These are phyloP conservation scores for Macrostomum lignano DNA, from an alignment of 1,140 invertebrate species.

Conservation along the genomic window DNA sequence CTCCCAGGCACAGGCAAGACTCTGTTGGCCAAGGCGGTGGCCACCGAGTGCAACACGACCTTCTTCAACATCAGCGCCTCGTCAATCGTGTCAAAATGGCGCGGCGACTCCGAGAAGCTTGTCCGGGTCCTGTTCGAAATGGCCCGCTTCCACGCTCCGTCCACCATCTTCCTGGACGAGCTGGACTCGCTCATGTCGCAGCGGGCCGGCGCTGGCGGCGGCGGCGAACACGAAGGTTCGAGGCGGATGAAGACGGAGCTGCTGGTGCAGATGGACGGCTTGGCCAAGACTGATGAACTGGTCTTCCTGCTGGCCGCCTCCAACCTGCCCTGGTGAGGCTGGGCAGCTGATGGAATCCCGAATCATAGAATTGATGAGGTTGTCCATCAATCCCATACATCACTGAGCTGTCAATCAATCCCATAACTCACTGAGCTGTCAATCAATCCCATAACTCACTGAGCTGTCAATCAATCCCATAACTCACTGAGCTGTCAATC, in stretches of 20 bases:
- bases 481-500: background rate
- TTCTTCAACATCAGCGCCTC: constrained; percentile 72
- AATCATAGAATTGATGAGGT: no score
- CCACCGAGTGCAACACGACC: constrained; percentile 46
- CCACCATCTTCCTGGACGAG: constrained; percentile 32
- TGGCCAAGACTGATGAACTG: constrained; percentile 32
- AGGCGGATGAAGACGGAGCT: constrained; percentile 37
- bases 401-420: no score
- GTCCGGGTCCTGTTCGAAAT: constrained; percentile 39
- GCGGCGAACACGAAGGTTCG: constrained; percentile 33
- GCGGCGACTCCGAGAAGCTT: constrained; percentile 73
- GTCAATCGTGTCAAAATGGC: constrained; percentile 62
- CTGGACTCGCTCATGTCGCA: constrained; percentile 31
- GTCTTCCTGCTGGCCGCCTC: constrained; percentile 60
- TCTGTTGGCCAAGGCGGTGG: constrained; percentile 53
- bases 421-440: no score
- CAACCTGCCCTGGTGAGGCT: constrained; percentile 61
- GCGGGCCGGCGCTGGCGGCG: constrained; percentile 12
- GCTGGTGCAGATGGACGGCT: constrained; percentile 45
- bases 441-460: background rate
- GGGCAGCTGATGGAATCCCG: no score
- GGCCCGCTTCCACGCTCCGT: constrained; percentile 31
- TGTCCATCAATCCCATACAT: no score
- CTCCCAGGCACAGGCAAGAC: constrained; percentile 43
- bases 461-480: background rate